phyloP scores from a whole-genome alignment of 2,888 invertebrate genomes.

The Bellardia bayeri region DNA sequence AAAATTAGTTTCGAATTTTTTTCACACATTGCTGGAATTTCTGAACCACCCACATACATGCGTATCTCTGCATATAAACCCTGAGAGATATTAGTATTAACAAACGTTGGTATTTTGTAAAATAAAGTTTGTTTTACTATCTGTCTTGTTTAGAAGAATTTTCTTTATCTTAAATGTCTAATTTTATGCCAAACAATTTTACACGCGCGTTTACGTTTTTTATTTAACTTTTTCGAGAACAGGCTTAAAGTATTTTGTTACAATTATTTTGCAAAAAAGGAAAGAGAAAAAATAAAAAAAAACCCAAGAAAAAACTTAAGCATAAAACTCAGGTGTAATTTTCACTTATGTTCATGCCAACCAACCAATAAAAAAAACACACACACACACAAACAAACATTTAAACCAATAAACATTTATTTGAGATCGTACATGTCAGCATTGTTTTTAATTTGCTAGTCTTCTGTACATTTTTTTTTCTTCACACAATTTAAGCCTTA shows the following conservation, averaged over 20 bases:
- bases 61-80: neutral
- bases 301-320: neutral
- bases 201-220: constrained; percentile 23
- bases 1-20: no score
- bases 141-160: neutral
- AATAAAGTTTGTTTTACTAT: constrained; percentile 20
- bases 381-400: neutral
- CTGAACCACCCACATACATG: neutral
- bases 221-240: constrained; percentile 1
- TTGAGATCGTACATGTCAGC: constrained; percentile 5
- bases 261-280: constrained; percentile 23
- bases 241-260: constrained; percentile 54
- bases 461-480: constrained; percentile 4
- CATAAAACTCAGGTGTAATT: constrained; percentile 19
- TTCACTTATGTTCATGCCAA: constrained; percentile 17
- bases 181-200: constrained; percentile 54
- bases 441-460: constrained; percentile 32
- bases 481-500: constrained; percentile 21
- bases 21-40: neutral
- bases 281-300: neutral
- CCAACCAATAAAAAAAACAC: neutral
- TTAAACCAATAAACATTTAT: constrained; percentile 23
- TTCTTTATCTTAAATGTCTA: constrained; percentile 40
- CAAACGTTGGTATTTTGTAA: constrained; percentile 36
- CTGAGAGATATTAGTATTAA: constrained; percentile 32